Base-by-base conservation (phyloP, 2,113 vertebrate species). In the Mus spicilegus region DNA sequence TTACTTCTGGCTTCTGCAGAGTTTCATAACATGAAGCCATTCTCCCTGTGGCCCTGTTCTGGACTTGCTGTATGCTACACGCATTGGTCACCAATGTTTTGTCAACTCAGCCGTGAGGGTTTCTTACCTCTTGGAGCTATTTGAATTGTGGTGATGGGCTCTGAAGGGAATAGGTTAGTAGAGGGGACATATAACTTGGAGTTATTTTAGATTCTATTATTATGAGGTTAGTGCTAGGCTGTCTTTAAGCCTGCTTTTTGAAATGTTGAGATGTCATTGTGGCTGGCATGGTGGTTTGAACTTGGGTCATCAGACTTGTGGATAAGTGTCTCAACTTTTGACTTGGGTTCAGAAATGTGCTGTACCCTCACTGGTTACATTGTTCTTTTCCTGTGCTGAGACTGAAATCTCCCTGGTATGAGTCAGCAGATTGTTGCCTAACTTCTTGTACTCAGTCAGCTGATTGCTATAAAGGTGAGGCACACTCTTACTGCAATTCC, bases 21-120 rank as follows among this genome's bases (percentile, higher is more conserved):
- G 49, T 56, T 33, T 67, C 84, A 61, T 86, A 49, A 33, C 16
- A 26, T 58, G 12, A 16, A 7, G 1, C 42, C 20, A 6, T 65
- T 16, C 4, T 17, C 36, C 33, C 28, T 0, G 0, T 8, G 67
- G 56, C 63, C 17, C 17, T 11, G 14, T 1, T 0, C 4, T 12
- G 33, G 24, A 1, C 24, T 1, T 22, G 6, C 63, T n/a, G 24
- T 84, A 4, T 7, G 5, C 39, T 39, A 49, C 61, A 36, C 22
- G 19, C 13, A 0, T 28, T 0, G 13, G 1, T 33, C 69, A 26
- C 89, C 20, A 4, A 2, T 39, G 33, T 7, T 61, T 58, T 17
- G 63, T 85, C 3, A 49, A 73, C 63, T 77, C 56, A 69, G 39
- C 24, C 61, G 56, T 42, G 5, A 4, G 14, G 54, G 46, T 14